Evolutionary conservation across 1,140 invertebrate species (phyloP), one percentile per base, ranked within the genome.

Genomic region (Hypothenemus hampei): DNA sequence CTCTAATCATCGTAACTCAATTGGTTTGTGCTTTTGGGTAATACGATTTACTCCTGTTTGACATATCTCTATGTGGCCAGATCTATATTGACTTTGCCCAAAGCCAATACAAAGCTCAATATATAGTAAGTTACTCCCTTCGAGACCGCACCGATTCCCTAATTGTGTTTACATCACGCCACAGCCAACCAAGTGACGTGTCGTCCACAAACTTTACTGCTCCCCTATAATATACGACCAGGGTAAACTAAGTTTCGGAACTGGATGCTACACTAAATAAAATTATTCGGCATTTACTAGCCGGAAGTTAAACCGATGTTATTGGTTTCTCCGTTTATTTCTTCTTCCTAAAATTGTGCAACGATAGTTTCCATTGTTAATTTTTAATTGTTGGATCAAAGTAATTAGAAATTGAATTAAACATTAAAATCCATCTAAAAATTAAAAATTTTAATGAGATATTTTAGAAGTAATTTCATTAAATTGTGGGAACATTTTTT

Each of bases 151-250:
- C 58, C 53, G 44, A 62, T 62, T 57, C 57, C 47, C 51, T 59
- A 62, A 62, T 62, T 62, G 60, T 59, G 57, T 62, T 62, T 62
- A 59, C 52, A 62, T 62, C 60, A 62, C 59, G 59, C 58, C 36
- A 60, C 50, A 1, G 40, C 58, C 26, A 43, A 33, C 59, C 49
- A 58, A 53, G 52, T 51, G 49, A 58, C 49, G 55, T 61, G 54
- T 56, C 56, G 54, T 61, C 50, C 59, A 31, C 51, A 45, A 58
- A 58, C 44, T 60, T 61, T 61, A 61, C 54, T 54, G 43, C 54
- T 54, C 53, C 43, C 19, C 22, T 36, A 35, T 58, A 58, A 57
- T 50, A 51, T 54, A 29, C 23, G 35, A 33, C 31, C 40, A 26
- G 23, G 36, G 31, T 35, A 57, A 61, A 61, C 59, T 61, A 49